Conservation (phyloP, 2,888 invertebrate genomes). For the Caenorhabditis afra region DNA sequence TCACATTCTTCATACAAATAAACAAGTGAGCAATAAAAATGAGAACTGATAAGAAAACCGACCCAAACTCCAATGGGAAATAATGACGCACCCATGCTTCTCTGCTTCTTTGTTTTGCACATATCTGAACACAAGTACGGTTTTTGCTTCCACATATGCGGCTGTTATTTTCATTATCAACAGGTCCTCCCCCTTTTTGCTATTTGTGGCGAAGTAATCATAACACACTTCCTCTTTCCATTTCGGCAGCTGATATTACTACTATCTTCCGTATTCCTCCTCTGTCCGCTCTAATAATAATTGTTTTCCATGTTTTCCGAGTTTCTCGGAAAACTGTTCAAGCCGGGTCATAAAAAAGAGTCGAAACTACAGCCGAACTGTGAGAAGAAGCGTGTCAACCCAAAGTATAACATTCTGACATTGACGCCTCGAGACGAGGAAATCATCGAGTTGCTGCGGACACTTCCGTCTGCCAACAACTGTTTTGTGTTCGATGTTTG, state of each 20-base stretch:
- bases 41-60: background rate
- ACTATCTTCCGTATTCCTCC: too few relatives aligned
- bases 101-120: too few relatives aligned
- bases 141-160: too few relatives aligned
- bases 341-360: constrained; percentile 6
- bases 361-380: constrained; percentile 11
- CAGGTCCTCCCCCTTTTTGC: too few relatives aligned
- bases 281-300: too few relatives aligned
- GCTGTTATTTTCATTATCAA: too few relatives aligned
- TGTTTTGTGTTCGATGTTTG: constrained; percentile 46
- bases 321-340: background rate
- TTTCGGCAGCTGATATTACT: too few relatives aligned
- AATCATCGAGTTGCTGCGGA: constrained; percentile 50
- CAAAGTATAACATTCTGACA: constrained; percentile 46
- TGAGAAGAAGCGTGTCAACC: constrained; percentile 50
- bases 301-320: background rate
- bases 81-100: background rate
- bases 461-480: constrained; percentile 52
- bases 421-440: constrained; percentile 48
- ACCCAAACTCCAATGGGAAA: background rate
- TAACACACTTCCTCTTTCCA: too few relatives aligned
- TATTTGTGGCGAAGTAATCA: too few relatives aligned
- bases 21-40: background rate
- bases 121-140: too few relatives aligned
- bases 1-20: constrained; percentile 3